Percentiles rank a stretch among this genome's conserved stretches.
phyloP scores from a whole-genome alignment of 2,113 vertebrate genomes.

The Campylomormyrus tamandua region DNA sequence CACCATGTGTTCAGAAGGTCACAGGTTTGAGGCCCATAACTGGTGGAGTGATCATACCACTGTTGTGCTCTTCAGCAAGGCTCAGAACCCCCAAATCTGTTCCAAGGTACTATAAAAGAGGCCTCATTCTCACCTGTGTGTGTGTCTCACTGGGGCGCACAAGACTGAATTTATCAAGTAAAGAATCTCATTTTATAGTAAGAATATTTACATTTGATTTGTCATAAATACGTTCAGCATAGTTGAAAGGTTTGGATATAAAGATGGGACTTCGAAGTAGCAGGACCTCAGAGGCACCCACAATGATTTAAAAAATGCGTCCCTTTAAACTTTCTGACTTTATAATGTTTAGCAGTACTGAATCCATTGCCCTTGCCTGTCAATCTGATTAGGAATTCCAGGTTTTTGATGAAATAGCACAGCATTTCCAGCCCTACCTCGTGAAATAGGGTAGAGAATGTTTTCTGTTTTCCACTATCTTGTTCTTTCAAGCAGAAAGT shows the following conservation, averaged over 20 bases:
- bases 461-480: constrained; percentile 23
- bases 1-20: background rate
- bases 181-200: background rate
- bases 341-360: background rate
- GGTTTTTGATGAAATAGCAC: background rate
- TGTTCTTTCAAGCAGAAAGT: constrained; percentile 39
- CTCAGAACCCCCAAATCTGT: background rate
- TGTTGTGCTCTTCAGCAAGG: too few species aligned
- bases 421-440: background rate
- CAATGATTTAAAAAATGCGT: background rate
- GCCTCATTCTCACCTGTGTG: background rate
- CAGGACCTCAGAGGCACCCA: background rate
- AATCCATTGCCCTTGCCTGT: background rate
- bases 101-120: background rate
- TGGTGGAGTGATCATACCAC: background rate
- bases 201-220: background rate
- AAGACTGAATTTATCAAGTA: too few species aligned
- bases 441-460: background rate
- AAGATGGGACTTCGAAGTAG: background rate
- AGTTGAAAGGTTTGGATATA: background rate
- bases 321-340: background rate
- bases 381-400: background rate
- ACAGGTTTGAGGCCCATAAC: background rate
- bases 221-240: background rate
- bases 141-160: too few species aligned